Base-by-base conservation (phyloP, 2,113 vertebrate genomes). In the Cephalopterus ornatus region DNA sequence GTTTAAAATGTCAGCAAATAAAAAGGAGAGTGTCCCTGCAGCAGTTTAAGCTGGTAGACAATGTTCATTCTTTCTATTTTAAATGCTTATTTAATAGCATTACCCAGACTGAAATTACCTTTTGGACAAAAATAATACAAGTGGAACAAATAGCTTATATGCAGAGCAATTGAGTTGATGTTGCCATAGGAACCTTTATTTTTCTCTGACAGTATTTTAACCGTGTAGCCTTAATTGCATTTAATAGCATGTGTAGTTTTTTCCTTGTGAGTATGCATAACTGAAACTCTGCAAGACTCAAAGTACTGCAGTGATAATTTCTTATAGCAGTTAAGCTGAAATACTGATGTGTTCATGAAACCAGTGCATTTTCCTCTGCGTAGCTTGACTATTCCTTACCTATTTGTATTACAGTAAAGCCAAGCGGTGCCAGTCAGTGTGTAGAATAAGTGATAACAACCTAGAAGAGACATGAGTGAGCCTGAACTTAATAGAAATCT, bases 111-210 rank as follows among this genome's bases (percentile, higher is more conserved):
- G 44, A 94, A 92, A 94, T 85, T 89, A 94, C 72, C 88, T 88
- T 92, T 92, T 66, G 82, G 85, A 88, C 75, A 92, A 93, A 96
- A 88, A 93, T 88, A 95, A 92, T 93, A 49, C 42, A 71, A 92
- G 80, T 95, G 88, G 88, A 97, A 95, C 92, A 78, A 93, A 94
- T 62, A 83, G 68, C 59, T 91, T 86, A 30, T 93, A 73, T 75
- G 50, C 44, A 75, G 83, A 91, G 88, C 79, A 87, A 68, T 91
- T 87, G 76, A 93, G 61, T 87, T 93, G 84, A 66, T 81, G 95
- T 97, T 97, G 73, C 92, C 77, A 93, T 95, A 87, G 95, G 80
- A 97, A 96, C 96, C 86, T 95, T 94, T 88, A 26, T 95, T 61
- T 96, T 95, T 86, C 68, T 78, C 70, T 92, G 52, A 8, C 15